Conservation (phyloP, 2,888 invertebrate genomes). For the Aleiodes leptofemur region DNA sequence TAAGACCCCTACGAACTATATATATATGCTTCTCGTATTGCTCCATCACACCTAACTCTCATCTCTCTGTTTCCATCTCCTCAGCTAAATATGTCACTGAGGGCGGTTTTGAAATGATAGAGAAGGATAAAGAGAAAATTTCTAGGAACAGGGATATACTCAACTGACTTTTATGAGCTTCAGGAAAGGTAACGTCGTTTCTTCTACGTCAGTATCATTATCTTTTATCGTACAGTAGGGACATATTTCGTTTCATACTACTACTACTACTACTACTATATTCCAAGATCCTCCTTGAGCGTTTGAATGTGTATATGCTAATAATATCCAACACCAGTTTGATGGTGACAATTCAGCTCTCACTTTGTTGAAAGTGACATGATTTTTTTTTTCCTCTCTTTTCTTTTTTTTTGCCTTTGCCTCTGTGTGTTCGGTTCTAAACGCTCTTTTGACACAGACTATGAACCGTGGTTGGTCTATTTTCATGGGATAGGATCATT, state of each 20-base stretch:
- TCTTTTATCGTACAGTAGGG: slow-evolving; percentile 47
- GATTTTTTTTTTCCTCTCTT: slow-evolving; percentile 23
- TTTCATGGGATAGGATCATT: slow-evolving; percentile 7
- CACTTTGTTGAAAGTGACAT: slow-evolving; percentile 36
- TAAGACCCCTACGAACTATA: not conserved
- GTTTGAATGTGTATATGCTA: slow-evolving; percentile 40
- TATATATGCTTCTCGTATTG: slow-evolving; percentile 13
- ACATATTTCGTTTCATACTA: slow-evolving; percentile 39
- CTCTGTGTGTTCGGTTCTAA: not conserved
- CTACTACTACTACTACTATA: slow-evolving; percentile 18
- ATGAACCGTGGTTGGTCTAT: not conserved
- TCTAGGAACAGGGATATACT: not conserved
- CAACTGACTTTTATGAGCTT: slow-evolving; percentile 28
- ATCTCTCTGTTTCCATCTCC: not conserved
- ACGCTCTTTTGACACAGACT: slow-evolving; percentile 24
- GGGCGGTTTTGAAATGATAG: not conserved
- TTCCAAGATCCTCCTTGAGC: not conserved
- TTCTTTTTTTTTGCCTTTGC: slow-evolving; percentile 6
- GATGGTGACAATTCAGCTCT: slow-evolving; percentile 39
- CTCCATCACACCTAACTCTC: not conserved
- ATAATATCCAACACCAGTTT: slow-evolving; percentile 37
- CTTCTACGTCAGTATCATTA: slow-evolving; percentile 45
- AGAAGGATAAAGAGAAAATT: slow-evolving; percentile 1
- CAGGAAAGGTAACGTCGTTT: slow-evolving; percentile 25
- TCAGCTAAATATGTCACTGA: slow-evolving; percentile 14